phyloP scores from a whole-genome alignment of 2,797 vertebrate species.

The Cirrhinus molitorella region DNA sequence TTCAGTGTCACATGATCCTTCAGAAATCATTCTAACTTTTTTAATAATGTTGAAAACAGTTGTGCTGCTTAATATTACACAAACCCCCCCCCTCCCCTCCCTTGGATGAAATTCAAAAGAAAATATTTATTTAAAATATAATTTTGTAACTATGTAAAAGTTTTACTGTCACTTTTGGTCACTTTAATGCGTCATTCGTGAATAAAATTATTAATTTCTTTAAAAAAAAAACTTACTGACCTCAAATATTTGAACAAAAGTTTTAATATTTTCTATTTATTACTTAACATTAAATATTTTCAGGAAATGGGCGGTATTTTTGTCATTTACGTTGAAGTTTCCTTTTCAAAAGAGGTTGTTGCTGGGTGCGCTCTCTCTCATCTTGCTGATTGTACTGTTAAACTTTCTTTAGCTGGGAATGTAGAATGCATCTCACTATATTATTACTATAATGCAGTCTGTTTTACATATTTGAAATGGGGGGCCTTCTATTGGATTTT shows the following conservation, averaged over 20 bases:
- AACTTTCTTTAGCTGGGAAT: neutral
- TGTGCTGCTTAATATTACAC: neutral
- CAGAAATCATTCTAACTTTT: neutral
- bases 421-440: neutral
- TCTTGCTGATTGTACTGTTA: neutral
- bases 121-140: neutral
- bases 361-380: neutral
- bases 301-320: neutral
- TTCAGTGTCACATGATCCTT: neutral
- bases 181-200: neutral
- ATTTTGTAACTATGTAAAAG: neutral
- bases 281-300: neutral
- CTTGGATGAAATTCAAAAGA: neutral
- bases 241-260: slow-evolving; percentile 13
- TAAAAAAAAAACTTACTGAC: neutral
- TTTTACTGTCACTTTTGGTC: neutral
- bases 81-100: too few species aligned
- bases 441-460: neutral
- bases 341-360: neutral
- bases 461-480: slow-evolving; percentile 8
- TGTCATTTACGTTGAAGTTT: neutral
- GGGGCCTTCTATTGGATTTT: neutral
- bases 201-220: slow-evolving; percentile 5
- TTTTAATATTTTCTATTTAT: neutral
- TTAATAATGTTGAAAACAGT: neutral